Conservation (phyloP, 2,888 invertebrate species). For the Pterobdella sp. region DNA sequence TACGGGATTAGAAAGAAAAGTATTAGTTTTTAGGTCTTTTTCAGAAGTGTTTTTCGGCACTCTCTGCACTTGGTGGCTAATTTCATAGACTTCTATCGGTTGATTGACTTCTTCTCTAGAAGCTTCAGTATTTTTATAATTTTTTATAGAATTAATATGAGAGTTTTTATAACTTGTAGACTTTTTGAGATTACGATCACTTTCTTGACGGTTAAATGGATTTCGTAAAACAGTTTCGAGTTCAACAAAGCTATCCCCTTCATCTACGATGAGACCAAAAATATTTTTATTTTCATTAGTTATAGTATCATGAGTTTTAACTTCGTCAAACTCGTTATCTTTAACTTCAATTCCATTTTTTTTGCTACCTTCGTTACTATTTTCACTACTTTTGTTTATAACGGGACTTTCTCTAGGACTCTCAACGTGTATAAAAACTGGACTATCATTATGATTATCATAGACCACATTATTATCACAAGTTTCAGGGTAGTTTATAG, state of each 20-base stretch:
- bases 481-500: neutral
- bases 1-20: too few relatives aligned
- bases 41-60: neutral
- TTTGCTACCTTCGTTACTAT: neutral
- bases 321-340: neutral
- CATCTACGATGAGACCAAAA: neutral
- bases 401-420: slow-evolving; percentile 31
- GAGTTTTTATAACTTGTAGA: too few relatives aligned
- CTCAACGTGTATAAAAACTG: slow-evolving; percentile 33
- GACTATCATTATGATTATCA: slow-evolving; percentile 28
- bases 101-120: too few relatives aligned
- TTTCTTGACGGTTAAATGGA: too few relatives aligned
- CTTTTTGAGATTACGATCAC: too few relatives aligned
- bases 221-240: neutral
- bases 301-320: neutral
- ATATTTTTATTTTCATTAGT: neutral
- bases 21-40: too few relatives aligned
- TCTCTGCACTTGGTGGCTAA: neutral
- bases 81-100: neutral
- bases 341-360: neutral
- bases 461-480: neutral
- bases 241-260: neutral
- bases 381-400: slow-evolving; percentile 1
- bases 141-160: neutral
- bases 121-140: neutral